Evolutionary conservation across 2,888 invertebrate species (phyloP), one percentile per base, ranked within the genome.

Genomic region (Quadroppia sp.): DNA sequence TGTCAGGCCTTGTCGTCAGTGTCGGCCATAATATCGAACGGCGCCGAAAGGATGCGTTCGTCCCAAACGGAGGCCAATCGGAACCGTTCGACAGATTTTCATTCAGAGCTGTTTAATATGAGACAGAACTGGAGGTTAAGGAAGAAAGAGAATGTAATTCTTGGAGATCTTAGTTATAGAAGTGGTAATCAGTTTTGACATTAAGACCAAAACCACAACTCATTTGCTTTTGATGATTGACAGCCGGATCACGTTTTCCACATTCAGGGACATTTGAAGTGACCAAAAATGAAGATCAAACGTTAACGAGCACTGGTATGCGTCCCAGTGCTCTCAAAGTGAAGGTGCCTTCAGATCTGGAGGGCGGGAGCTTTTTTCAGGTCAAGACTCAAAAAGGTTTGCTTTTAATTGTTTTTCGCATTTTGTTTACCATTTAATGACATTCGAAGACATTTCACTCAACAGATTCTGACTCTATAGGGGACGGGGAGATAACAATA

Each of bases 211-310:
- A 45, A 2, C 11, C 15, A 15, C 30, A 28, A 28, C 30, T 30
- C 2, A n/a, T 78, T 78, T 17, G 2, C 28, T 28, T 30, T 20
- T 2, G 30, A 64, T 28, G 11, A 69, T 25, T 13, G 7, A 78
- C 20, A 80, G 95, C 95, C 77, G 96, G 96, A 0, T 96, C 95
- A 0, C 91, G 94, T 81, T 96, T 91, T 81, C 89, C 89, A 76
- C 94, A 95, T 84, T 91, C 91, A 75, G 96, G 96, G 2, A 91
- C 92, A 79, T 95, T 96, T 85, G 95, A 96, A 86, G 95, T 96
- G 0, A 91, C 90, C 0, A 97, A 97, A 85, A 94, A 94, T 0
- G 94, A 94, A 75, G 90, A 91, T 74, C 89, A 90, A 32, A 72
- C 67, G 7, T 75, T 74, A 28, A 50, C 59, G n/a, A 61, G 42